Evolutionary conservation across 2,797 vertebrate species (phyloP), one percentile per base, ranked within the genome.

Genomic region (Schizothorax lantsangensis): DNA sequence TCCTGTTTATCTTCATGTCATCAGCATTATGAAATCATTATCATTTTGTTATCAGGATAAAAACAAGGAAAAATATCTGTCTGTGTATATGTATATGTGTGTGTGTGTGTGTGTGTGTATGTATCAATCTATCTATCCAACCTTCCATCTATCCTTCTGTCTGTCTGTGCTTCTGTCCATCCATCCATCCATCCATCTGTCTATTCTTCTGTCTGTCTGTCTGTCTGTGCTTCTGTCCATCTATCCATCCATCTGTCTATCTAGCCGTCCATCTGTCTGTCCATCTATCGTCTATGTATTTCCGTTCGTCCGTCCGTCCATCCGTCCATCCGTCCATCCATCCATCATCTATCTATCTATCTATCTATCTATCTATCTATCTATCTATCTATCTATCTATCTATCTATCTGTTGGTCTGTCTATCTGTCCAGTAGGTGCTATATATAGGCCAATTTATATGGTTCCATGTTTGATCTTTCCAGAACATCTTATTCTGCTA

Each of bases 401-500:
- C 54, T 9, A 1, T 57, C 21, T 3, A 23, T 57, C 21, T 21
- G 19, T 17, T 7, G 7, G 3, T 66, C 26, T 6, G 6, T 66
- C 2, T 26, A 2, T 62, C 59, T 26, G 6, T 54, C 52, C 17
- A 43, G 21, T 17, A 47, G 54, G 57, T 43, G 0, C 8, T 83
- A 83, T 84, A n/a, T 75, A 82, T 74, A 36, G 81, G 62, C 59
- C 43, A 78, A 66, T 69, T 69, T 43, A 47, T 23, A 6, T 68
- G 30, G 64, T 81, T 69, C 66, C 78, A 36, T 43, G 49, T 80
- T 82, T 80, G 71, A 66, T 74, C 21, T 47, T 49, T 73, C 36
- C n/a, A 80, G 77, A 86, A 38, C 79, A 79, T 43, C 45, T 84
- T 78, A 36, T 64, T 75, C 78, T 52, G 17, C 54, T 21, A 11